These are phyloP conservation scores for Embidobia sp. DNA, from an alignment of 2,888 invertebrate species.

Conservation along the genomic window DNA sequence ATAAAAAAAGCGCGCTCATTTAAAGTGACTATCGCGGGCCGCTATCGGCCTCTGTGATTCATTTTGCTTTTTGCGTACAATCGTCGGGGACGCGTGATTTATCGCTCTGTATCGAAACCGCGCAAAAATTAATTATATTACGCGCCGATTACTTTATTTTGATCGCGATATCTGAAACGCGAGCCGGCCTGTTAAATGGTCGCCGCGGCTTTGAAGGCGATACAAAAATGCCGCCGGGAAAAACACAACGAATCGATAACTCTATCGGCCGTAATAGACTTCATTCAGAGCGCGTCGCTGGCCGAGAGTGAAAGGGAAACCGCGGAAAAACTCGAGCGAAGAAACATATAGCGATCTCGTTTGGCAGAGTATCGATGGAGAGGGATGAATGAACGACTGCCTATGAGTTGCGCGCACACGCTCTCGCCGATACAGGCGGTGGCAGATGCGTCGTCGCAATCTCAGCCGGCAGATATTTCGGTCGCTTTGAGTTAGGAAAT, in stretches of 20 bases:
- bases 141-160: neutral
- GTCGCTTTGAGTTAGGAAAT: neutral
- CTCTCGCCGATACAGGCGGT: neutral
- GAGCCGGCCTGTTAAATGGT: neutral
- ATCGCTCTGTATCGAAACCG: slow-evolving; percentile 1
- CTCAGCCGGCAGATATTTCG: neutral
- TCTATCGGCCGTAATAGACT: slow-evolving; percentile 46
- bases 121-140: slow-evolving; percentile 35
- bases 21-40: neutral
- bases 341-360: slow-evolving; percentile 37
- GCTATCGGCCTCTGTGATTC: too few relatives aligned
- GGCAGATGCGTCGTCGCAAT: slow-evolving; percentile 4
- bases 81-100: too few relatives aligned
- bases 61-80: too few relatives aligned
- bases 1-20: slow-evolving; percentile 17
- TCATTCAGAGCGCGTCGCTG: slow-evolving; percentile 54
- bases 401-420: slow-evolving; percentile 5
- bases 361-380: slow-evolving; percentile 37
- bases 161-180: neutral
- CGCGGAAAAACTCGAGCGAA: slow-evolving; percentile 55
- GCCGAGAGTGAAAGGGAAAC: slow-evolving; percentile 57
- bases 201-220: too few relatives aligned
- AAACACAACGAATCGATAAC: slow-evolving; percentile 52
- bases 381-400: slow-evolving; percentile 44
- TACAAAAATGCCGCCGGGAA: too few relatives aligned